Base-by-base conservation (phyloP, 2,113 vertebrate genomes). In the Apistogramma diplotaenia region DNA sequence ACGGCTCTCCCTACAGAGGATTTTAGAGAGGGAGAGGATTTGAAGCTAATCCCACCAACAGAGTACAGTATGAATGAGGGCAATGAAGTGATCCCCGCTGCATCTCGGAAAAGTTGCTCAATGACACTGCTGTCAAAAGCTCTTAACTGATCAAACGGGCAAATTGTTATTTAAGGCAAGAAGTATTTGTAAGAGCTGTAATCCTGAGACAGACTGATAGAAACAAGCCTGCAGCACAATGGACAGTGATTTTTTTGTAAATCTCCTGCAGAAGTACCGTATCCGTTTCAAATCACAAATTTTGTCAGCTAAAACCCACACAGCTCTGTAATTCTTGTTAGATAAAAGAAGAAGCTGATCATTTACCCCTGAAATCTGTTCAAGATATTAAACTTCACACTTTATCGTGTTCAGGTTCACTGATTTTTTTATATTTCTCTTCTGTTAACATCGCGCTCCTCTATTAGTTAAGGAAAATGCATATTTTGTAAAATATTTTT, bases 61-160 rank as follows among this genome's bases (percentile, higher is more conserved):
- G 86, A 86, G 89, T 92, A 90, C 91, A 87, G 88, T 89, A 93
- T 90, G 88, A 93, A 89, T 73, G 89, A 93, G 87, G 91, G 81
- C 90, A 86, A 46, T 61, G 3, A 29, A 84, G 77, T 86, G 87
- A 93, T 88, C 83, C 90, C 82, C 29, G 27, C 78, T 21, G 57
- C 84, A 84, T 81, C 82, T 76, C 11, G 0, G 40, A 46, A 79
- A 88, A 85, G 81, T 90, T 87, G 73, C 83, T 88, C 90, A 86
- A 76, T 91, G 88, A 84, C 88, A 78, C 70, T 3, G 33, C 87
- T 86, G 82, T 86, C 87, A 84, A 78, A 89, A 80, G 84, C 79
- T 71, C 90, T 92, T 85, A 87, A 89, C 88, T 87, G 85, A 89
- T 91, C 88, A 85, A 81, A 83, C 77, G 77, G 78, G 76, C 65